Percentiles rank a stretch among this genome's conserved stretches.
phyloP scores from a whole-genome alignment of 1,140 invertebrate genomes.

The Heliothis subflexa region DNA sequence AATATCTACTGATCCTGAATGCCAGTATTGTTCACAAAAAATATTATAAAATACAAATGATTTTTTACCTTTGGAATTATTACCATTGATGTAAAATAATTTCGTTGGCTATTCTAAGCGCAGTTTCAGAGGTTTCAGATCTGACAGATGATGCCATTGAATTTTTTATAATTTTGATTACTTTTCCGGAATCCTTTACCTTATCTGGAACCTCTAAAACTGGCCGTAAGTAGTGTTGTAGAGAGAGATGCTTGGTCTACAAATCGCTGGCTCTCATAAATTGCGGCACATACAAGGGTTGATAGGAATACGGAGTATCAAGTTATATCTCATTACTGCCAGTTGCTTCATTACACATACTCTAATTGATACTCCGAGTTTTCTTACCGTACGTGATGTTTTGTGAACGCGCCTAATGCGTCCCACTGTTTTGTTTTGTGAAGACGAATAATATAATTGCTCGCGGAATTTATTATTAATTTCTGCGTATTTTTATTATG shows the following conservation, averaged over 20 bases:
- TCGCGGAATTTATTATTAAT: neutral
- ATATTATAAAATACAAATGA: too few relatives aligned
- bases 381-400: slow-evolving; percentile 11
- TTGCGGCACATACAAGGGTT: slow-evolving; percentile 6
- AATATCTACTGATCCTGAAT: neutral
- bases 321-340: slow-evolving; percentile 33
- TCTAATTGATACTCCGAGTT: slow-evolving; percentile 38
- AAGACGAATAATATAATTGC: slow-evolving; percentile 1
- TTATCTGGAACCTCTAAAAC: too few relatives aligned
- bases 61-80: too few relatives aligned
- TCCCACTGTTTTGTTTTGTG: neutral
- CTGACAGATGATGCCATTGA: too few relatives aligned
- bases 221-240: too few relatives aligned
- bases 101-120: too few relatives aligned
- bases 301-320: slow-evolving; percentile 10
- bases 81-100: too few relatives aligned
- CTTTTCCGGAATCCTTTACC: too few relatives aligned
- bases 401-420: neutral
- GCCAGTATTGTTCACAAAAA: too few relatives aligned
- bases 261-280: slow-evolving; percentile 3
- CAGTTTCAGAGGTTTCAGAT: too few relatives aligned
- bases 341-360: slow-evolving; percentile 37
- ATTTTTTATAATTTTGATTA: too few relatives aligned
- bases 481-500: neutral
- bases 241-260: too few relatives aligned